Conservation (phyloP, 2,888 invertebrate species). For the Steromphala cineraria region DNA sequence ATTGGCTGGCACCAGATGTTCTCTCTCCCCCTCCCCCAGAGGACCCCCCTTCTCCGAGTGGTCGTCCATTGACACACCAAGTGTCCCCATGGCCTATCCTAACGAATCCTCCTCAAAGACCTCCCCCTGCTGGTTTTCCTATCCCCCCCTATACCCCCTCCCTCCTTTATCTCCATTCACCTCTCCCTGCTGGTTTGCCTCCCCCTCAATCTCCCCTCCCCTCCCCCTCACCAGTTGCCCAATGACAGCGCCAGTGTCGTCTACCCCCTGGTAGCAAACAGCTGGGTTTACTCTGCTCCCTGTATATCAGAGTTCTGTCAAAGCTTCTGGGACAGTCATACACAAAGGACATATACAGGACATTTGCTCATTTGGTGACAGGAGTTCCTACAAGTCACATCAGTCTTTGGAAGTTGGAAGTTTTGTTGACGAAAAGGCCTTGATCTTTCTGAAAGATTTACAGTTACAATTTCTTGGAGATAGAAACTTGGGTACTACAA, state of each 20-base stretch:
- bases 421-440: no score
- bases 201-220: neutral
- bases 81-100: no score
- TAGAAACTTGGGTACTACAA: no score
- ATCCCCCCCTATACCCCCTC: neutral
- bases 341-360: no score
- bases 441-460: no score
- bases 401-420: no score
- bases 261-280: neutral
- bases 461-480: no score
- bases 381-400: no score
- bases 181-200: neutral
- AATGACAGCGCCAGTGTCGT: neutral
- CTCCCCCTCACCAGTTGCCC: neutral
- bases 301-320: neutral
- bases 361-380: no score
- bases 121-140: neutral
- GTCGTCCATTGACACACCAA: neutral
- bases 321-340: neutral
- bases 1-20: neutral
- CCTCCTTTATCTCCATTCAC: neutral
- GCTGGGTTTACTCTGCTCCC: neutral
- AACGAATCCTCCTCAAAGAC: neutral
- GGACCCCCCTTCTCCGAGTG: neutral
- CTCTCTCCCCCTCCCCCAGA: neutral